Evolutionary conservation across 2,113 vertebrate species (phyloP), one percentile per base, ranked within the genome.

Genomic region (Phrynosoma platyrhinos): DNA sequence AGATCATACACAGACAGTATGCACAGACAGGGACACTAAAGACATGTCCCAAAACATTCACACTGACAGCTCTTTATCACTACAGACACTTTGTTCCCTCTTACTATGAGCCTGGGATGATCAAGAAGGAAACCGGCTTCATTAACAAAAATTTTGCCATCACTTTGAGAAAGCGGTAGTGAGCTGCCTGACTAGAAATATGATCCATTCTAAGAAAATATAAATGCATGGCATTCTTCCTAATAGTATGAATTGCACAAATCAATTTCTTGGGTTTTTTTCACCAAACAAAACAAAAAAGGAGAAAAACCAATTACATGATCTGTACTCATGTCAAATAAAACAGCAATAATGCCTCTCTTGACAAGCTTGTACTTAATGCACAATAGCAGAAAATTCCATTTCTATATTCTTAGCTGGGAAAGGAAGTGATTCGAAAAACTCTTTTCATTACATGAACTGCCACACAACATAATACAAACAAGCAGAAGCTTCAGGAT

Each of bases 331-430:
- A 85, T 90, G 87, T 92, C 89, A 95, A 95, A 94, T 95, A 94
- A 95, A 94, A 94, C 74, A 92, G 47, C 80, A 93, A 72, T 90
- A 79, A 88, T 91, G 83, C 62, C 66, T 90, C 93, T 96, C 94
- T 90, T 93, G 94, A 95, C 93, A 95, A 94, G 89, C 91, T 95
- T 92, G 86, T 95, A 92, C 89, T 93, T 95, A 95, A 95, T 92
- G 89, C 32, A 91, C 92, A 93, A 75, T 82, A 92, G 95, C 84
- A 90, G 90, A 92, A 95, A 95, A 95, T 90, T 94, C 86, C 86
- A 89, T 92, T 93, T 95, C 64, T 93, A 75, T 90, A 52, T 87
- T 96, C 88, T 94, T 91, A 83, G 91, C 91, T 91, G 88, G 87
- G 93, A 94, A 92, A 93, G 53, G 1, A 91, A 89, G 64, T 75